These are phyloP conservation scores for Entomyzon cyanotis DNA, from an alignment of 2,113 vertebrate species.

Conservation along the genomic window DNA sequence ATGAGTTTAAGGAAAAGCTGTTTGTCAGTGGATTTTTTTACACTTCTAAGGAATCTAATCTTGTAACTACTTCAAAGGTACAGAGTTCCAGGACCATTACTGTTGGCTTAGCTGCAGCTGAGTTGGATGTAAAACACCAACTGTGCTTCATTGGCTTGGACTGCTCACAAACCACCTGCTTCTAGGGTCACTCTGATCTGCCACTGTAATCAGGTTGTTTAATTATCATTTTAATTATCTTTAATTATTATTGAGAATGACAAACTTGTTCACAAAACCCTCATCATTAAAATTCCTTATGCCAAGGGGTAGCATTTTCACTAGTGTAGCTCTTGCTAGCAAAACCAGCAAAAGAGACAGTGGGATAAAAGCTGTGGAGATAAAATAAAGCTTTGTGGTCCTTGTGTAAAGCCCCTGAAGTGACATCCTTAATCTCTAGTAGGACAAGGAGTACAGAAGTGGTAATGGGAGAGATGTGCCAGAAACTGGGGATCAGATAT, in stretches of 20 bases:
- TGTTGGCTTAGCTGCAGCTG: background rate
- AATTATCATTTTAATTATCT: background rate
- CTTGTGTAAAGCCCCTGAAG: background rate
- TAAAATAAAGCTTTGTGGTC: background rate
- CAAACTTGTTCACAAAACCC: accelerated
- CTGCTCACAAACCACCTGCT: background rate
- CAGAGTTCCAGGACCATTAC: background rate
- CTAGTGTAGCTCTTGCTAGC: background rate
- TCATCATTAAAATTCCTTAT: background rate
- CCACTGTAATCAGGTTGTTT: background rate
- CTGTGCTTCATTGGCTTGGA: background rate
- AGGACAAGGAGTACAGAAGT: background rate
- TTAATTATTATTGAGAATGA: background rate
- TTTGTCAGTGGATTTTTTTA: background rate
- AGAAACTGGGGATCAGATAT: background rate
- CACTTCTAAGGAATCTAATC: background rate
- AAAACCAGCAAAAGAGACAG: background rate
- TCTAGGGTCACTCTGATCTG: background rate
- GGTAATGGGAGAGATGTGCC: background rate
- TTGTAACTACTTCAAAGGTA: background rate
- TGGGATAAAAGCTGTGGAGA: background rate
- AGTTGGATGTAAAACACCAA: background rate
- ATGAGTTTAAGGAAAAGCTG: background rate
- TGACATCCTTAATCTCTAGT: background rate
- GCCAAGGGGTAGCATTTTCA: background rate